phyloP scores from a whole-genome alignment of 2,113 vertebrate species.

The Rallus limicola region DNA sequence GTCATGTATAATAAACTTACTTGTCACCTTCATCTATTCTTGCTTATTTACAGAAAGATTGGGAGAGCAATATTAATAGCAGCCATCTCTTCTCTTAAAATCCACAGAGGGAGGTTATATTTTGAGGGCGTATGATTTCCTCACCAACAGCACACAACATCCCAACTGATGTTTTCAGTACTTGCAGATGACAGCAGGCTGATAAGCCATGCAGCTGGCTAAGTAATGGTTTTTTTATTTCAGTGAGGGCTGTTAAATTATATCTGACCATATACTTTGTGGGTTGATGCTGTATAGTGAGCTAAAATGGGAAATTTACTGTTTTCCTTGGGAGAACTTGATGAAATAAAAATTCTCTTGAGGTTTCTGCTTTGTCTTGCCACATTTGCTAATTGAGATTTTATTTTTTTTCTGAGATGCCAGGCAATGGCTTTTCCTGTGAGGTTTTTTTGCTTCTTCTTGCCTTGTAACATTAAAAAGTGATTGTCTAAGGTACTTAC shows the following conservation, averaged over 20 bases:
- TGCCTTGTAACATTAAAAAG: not conserved
- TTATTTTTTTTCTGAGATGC: not conserved
- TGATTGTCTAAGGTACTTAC: not conserved
- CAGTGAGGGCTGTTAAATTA: not conserved
- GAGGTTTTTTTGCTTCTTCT: not conserved
- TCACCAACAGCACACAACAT: not conserved
- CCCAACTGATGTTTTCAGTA: not conserved
- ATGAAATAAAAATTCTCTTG: not conserved
- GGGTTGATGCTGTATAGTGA: not conserved
- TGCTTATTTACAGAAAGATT: not conserved
- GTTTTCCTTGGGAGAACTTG: not conserved
- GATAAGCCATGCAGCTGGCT: not conserved
- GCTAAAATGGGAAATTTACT: not conserved
- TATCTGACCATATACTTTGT: not conserved
- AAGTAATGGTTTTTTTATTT: not conserved
- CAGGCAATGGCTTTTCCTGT: not conserved
- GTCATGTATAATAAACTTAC: not conserved
- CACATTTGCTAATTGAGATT: not conserved
- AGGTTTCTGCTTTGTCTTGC: not conserved
- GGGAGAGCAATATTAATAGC: not conserved
- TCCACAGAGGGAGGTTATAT: not conserved
- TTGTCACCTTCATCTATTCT: not conserved
- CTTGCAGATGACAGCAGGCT: constrained; percentile 1
- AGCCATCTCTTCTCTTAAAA: not conserved
- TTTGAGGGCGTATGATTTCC: not conserved